Percentiles rank a stretch among this genome's conserved stretches.
Conservation (phyloP, 2,797 vertebrate genomes). For the Centropyge bicolor region DNA sequence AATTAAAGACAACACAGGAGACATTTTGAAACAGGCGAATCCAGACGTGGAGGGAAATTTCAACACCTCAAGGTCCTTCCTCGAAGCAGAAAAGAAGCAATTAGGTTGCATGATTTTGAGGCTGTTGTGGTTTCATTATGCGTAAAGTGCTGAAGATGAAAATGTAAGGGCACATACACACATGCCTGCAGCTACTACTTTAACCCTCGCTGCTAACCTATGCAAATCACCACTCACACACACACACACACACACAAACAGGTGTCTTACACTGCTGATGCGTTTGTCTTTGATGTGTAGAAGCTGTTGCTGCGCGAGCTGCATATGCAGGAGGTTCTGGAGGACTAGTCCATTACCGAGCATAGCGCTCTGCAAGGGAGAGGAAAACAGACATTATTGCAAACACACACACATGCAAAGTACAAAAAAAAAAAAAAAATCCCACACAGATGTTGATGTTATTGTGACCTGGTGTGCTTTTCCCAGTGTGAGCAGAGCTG, state of each 20-base stretch:
- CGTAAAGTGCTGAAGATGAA: constrained; percentile 33
- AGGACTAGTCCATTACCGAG: constrained; percentile 90
- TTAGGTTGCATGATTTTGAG: constrained; percentile 12
- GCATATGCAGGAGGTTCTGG: constrained; percentile 92
- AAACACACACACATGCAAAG: neutral
- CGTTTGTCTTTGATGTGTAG: constrained; percentile 93
- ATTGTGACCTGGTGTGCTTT: constrained; percentile 93
- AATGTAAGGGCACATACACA: constrained; percentile 30
- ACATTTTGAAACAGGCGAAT: constrained; percentile 56
- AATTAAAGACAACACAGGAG: constrained; percentile 45
- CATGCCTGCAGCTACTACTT: neutral
- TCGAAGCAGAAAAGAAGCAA: constrained; percentile 36
- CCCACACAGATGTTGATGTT: neutral
- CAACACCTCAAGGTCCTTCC: constrained; percentile 41
- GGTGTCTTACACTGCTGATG: constrained; percentile 89
- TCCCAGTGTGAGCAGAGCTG: constrained; percentile 92
- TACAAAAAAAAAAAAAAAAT: neutral
- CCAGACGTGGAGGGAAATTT: constrained; percentile 11
- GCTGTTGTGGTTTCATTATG: constrained; percentile 40
- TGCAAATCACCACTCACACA: constrained; percentile 36
- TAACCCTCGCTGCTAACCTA: constrained; percentile 9
- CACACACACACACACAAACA: constrained; percentile 40
- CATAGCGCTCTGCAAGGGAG: constrained; percentile 81
- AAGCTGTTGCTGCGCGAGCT: constrained; percentile 92
- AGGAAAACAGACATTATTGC: constrained; percentile 9